Conservation (phyloP, 2,888 invertebrate genomes). For the Hydroisotoma schaefferi region DNA sequence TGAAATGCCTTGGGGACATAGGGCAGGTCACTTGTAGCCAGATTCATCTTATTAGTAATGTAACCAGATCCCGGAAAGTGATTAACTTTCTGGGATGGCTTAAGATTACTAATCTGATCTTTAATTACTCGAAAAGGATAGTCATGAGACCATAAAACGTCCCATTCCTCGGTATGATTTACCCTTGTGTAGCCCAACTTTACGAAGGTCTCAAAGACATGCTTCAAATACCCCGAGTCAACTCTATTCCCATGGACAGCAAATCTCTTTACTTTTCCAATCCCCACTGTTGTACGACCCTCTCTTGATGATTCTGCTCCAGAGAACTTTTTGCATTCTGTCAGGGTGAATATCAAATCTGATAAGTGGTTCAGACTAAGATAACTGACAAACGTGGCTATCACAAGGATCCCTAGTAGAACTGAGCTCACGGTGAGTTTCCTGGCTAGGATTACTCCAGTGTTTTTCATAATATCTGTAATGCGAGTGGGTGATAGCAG, state of each 20-base stretch:
- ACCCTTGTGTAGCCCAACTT: constrained; percentile 68
- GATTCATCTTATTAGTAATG: constrained; percentile 85
- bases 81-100: constrained; percentile 76
- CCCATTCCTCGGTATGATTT: constrained; percentile 65
- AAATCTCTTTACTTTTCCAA: constrained; percentile 29
- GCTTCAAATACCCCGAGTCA: constrained; percentile 68
- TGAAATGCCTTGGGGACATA: constrained; percentile 85
- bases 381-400: too few relatives aligned
- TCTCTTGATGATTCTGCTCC: too few relatives aligned
- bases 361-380: too few relatives aligned
- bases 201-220: constrained; percentile 74
- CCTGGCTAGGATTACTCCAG: too few relatives aligned
- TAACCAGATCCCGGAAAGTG: constrained; percentile 92
- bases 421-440: too few relatives aligned
- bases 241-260: constrained; percentile 48
- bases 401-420: too few relatives aligned
- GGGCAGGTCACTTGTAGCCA: constrained; percentile 73
- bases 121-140: constrained; percentile 72
- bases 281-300: too few relatives aligned
- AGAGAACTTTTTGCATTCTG: too few relatives aligned
- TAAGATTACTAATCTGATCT: constrained; percentile 59
- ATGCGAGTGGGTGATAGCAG: too few relatives aligned
- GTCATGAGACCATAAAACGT: constrained; percentile 89
- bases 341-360: too few relatives aligned
- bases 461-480: too few relatives aligned